Percentiles rank a stretch among this genome's conserved stretches.
Evolutionary conservation across 2,113 vertebrate genomes (phyloP).

Genomic region (Crotalus helleri): DNA sequence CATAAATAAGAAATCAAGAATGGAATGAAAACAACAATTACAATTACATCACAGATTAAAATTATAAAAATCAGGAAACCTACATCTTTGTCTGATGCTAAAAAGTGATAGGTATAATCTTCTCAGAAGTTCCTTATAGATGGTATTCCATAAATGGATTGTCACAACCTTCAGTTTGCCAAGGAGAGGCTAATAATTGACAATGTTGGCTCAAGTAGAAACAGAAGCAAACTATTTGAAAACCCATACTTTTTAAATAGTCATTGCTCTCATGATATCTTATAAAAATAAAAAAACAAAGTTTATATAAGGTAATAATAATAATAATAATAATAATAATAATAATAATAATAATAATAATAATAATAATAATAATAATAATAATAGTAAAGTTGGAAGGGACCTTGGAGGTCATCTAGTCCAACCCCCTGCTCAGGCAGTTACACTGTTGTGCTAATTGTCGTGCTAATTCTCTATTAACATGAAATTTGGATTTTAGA

Average conservation of each 20-base stretch:
- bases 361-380: no score
- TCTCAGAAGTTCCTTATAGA: neutral
- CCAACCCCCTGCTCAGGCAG: no score
- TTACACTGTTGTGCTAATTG: neutral
- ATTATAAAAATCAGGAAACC: neutral
- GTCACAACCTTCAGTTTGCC: neutral
- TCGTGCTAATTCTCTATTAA: neutral
- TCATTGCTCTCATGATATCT: neutral
- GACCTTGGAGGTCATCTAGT: no score
- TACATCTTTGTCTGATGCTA: neutral
- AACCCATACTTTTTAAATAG: neutral
- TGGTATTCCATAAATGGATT: neutral
- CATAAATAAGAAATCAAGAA: neutral
- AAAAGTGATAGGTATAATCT: neutral
- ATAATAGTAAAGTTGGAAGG: no score
- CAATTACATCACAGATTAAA: neutral
- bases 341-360: no score
- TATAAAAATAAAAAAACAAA: neutral
- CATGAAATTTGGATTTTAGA: neutral
- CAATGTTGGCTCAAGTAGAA: neutral
- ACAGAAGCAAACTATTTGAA: neutral
- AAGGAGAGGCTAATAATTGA: neutral
- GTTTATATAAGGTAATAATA: neutral
- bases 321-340: no score
- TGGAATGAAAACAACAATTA: neutral